Percentiles rank a stretch among this genome's conserved stretches.
Conservation (phyloP, 1,140 invertebrate genomes). For the Zaprionus taronus region DNA sequence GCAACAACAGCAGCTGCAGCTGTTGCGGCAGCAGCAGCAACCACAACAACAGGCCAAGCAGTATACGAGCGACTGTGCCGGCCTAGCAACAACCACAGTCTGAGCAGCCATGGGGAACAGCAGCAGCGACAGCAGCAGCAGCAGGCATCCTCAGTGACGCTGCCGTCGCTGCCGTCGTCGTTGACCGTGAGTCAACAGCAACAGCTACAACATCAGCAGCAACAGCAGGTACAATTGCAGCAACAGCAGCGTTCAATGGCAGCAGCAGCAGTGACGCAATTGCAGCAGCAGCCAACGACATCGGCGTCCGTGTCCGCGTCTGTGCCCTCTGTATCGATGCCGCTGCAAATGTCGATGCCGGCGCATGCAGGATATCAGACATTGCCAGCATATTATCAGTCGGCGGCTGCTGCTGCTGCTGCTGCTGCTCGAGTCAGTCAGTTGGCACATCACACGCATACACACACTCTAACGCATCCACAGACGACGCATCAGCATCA, state of each 20-base stretch:
- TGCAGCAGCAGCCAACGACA: background rate
- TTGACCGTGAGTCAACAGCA: slow-evolving; percentile 9
- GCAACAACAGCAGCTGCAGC: slow-evolving; percentile 19
- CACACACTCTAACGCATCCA: slow-evolving; percentile 33
- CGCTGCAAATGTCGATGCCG: slow-evolving; percentile 6
- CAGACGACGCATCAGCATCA: slow-evolving; percentile 31
- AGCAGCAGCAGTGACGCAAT: background rate
- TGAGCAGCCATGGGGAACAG: slow-evolving; percentile 9
- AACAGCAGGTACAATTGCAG: slow-evolving; percentile 6
- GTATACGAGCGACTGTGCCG: slow-evolving; percentile 34
- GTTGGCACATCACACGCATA: slow-evolving; percentile 20
- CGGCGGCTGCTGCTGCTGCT: slow-evolving; percentile 16
- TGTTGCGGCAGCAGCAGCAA: slow-evolving; percentile 30
- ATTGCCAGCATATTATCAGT: slow-evolving; percentile 48
- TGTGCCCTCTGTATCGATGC: background rate
- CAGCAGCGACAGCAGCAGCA: slow-evolving; percentile 13
- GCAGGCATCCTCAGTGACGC: background rate
- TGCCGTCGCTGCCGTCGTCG: background rate
- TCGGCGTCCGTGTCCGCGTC: background rate
- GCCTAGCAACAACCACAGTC: slow-evolving; percentile 8
- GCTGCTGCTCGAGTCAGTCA: slow-evolving; percentile 15
- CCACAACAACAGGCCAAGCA: slow-evolving; percentile 16
- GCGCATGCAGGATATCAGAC: slow-evolving; percentile 41
- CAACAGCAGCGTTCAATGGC: slow-evolving; percentile 16
- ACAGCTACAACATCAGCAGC: background rate